These are phyloP conservation scores for Scaptodrosophila latifasciaeformis DNA, from an alignment of 2,888 invertebrate genomes.

Conservation along the genomic window DNA sequence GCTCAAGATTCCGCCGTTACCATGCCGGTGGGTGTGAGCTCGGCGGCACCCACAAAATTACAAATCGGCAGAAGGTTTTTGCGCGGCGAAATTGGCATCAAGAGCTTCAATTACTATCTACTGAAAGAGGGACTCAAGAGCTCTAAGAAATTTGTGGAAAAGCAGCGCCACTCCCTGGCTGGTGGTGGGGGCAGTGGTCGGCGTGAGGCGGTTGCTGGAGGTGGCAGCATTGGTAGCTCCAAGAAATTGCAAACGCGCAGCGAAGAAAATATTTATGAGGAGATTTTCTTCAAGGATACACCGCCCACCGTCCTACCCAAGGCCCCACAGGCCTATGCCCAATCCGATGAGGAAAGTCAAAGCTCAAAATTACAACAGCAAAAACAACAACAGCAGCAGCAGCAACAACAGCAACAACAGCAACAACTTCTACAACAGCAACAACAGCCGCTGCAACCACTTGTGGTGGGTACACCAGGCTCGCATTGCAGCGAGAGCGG, in stretches of 20 bases:
- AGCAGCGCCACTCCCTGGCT: constrained; percentile 48
- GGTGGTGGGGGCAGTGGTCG: not conserved
- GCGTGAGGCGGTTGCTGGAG: not conserved
- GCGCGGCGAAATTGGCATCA: constrained; percentile 75
- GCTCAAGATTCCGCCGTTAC: constrained; percentile 48
- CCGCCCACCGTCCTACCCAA: constrained; percentile 14
- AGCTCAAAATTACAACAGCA: constrained; percentile 21
- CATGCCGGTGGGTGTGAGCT: constrained; percentile 30
- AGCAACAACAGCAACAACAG: constrained; percentile 30
- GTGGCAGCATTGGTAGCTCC: constrained; percentile 11
- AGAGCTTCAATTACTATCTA: constrained; percentile 75
- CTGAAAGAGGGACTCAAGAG: constrained; percentile 74
- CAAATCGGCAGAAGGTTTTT: constrained; percentile 74
- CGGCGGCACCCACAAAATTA: constrained; percentile 57
- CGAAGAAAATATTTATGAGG: constrained; percentile 75
- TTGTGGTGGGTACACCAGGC: constrained; percentile 6
- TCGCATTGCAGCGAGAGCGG: constrained; percentile 15
- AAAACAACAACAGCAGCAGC: constrained; percentile 28
- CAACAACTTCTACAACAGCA: constrained; percentile 14
- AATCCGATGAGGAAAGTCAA: constrained; percentile 50
- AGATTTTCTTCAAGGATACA: constrained; percentile 73
- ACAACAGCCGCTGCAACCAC: not conserved
- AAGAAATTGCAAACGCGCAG: constrained; percentile 69
- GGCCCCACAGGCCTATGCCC: constrained; percentile 9
- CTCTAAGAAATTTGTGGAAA: constrained; percentile 71